Conservation (phyloP, 2,888 invertebrate species). For the Tridacna gigas region DNA sequence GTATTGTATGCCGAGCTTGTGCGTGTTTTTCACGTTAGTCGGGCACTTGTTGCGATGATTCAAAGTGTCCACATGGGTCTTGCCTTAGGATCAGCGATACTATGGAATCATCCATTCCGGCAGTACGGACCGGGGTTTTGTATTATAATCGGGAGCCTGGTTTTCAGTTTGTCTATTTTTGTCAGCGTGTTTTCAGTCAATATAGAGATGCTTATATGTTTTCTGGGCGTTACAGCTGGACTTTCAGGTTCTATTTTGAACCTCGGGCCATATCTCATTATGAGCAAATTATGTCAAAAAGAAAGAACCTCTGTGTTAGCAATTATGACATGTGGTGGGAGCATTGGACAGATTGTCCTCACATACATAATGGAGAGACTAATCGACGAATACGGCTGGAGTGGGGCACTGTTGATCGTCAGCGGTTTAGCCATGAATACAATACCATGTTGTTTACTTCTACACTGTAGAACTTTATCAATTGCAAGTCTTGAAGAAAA, state of each 20-base stretch:
- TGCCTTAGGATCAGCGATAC: neutral
- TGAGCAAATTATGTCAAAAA: slow-evolving; percentile 10
- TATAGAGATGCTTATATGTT: slow-evolving; percentile 21
- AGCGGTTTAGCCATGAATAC: slow-evolving; percentile 21
- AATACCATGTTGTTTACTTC: slow-evolving; percentile 21
- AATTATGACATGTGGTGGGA: slow-evolving; percentile 13
- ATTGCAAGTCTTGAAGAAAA: neutral
- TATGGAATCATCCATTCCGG: slow-evolving; percentile 26
- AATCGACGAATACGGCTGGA: slow-evolving; percentile 36
- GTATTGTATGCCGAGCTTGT: slow-evolving; percentile 34
- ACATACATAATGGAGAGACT: slow-evolving; percentile 16
- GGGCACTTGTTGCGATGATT: slow-evolving; percentile 24
- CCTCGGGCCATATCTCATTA: slow-evolving; percentile 26
- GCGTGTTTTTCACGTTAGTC: slow-evolving; percentile 22
- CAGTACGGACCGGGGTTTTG: slow-evolving; percentile 24
- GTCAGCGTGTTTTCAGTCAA: slow-evolving; percentile 15
- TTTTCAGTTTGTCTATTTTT: slow-evolving; percentile 11
- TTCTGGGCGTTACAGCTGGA: slow-evolving; percentile 28
- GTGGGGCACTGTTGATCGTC: slow-evolving; percentile 31
- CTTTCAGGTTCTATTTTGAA: slow-evolving; percentile 7
- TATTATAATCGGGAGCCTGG: slow-evolving; percentile 6
- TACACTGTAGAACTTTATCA: slow-evolving; percentile 5
- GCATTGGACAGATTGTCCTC: slow-evolving; percentile 37
- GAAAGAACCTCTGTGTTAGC: slow-evolving; percentile 20
- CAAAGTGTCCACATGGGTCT: slow-evolving; percentile 24